phyloP scores from a whole-genome alignment of 2,888 invertebrate species.

The Spialia ferax region DNA sequence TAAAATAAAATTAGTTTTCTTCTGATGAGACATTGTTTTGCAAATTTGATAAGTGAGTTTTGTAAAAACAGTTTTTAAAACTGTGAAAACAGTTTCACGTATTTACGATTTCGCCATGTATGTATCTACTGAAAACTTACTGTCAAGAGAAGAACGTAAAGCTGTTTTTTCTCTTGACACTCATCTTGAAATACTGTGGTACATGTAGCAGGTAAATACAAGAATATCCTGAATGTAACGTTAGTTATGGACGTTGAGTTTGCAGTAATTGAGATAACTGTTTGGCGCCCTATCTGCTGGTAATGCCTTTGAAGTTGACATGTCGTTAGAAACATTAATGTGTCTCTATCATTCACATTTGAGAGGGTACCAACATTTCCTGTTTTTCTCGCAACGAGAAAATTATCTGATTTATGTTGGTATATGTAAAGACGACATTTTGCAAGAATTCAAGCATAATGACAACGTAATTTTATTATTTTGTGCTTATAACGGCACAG shows the following conservation, averaged over 20 bases:
- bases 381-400: slow-evolving; percentile 29
- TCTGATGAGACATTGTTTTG: not conserved
- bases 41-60: no score
- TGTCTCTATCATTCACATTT: slow-evolving; percentile 23
- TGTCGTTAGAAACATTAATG: slow-evolving; percentile 35
- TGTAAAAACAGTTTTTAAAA: no score
- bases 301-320: slow-evolving; percentile 35
- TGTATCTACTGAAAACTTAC: no score
- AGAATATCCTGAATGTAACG: not conserved
- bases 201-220: not conserved
- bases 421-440: not conserved
- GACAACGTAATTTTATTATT: not conserved
- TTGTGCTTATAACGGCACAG: not conserved
- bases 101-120: no score
- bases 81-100: no score
- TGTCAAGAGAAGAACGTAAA: no score
- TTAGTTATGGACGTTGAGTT: not conserved
- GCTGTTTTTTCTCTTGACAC: no score
- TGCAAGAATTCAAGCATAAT: slow-evolving; percentile 6
- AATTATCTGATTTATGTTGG: slow-evolving; percentile 26
- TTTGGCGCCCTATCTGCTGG: slow-evolving; percentile 34
- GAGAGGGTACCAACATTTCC: slow-evolving; percentile 26
- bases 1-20: not conserved
- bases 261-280: slow-evolving; percentile 38
- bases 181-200: not conserved